Conservation (phyloP, 2,797 vertebrate species). For the Numenius phaeopus region DNA sequence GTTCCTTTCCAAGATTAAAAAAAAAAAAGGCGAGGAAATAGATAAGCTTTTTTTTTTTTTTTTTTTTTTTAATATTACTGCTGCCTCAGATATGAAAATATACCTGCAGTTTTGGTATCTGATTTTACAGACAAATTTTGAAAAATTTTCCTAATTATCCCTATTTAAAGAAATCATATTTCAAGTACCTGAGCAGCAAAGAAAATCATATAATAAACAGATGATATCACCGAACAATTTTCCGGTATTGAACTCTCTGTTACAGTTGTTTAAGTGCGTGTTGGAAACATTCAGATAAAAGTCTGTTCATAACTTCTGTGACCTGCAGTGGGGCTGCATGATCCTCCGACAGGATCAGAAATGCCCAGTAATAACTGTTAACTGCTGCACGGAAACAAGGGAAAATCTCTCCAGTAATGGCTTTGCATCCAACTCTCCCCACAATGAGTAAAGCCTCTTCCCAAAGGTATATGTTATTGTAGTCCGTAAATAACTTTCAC, state of each 20-base stretch:
- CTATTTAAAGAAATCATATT: conserved; percentile 15
- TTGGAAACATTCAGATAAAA: background rate
- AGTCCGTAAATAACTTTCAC: background rate
- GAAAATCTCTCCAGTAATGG: background rate
- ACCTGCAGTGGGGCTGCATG: background rate
- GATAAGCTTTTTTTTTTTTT: background rate
- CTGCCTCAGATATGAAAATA: conserved; percentile 4
- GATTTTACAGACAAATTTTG: background rate
- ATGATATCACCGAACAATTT: background rate
- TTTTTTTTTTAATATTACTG: background rate
- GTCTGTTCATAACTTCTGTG: background rate
- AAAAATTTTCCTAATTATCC: background rate
- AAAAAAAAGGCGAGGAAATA: background rate
- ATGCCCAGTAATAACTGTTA: conserved; percentile 9
- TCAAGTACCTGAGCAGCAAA: background rate
- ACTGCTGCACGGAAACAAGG: background rate
- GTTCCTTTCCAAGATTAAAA: background rate
- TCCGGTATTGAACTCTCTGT: background rate
- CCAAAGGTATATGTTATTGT: background rate
- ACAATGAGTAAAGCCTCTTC: background rate
- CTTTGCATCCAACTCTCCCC: background rate
- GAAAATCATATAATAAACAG: background rate
- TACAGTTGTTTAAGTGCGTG: background rate
- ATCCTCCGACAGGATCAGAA: conserved; percentile 1
- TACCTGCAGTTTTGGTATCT: background rate